Evolutionary conservation across 2,113 vertebrate species (phyloP), one percentile per base, ranked within the genome.

Genomic region (Rana temporaria): DNA sequence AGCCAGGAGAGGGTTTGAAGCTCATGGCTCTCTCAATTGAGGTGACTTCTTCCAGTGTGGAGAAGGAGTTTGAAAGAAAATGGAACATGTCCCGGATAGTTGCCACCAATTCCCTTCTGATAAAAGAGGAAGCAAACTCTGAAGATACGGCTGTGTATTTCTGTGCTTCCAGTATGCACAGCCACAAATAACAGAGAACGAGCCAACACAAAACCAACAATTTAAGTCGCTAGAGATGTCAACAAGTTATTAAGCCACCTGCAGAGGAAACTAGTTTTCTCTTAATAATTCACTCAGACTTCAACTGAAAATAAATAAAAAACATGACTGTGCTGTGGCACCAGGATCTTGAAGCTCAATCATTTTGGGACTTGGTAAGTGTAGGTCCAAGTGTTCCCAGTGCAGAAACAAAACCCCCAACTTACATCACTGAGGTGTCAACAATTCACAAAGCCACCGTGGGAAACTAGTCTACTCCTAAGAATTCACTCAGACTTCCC

Each of bases 151-250:
- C 67, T 3, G 79, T 52, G 57, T 81, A 81, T 72, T 81, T 63
- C 59, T 81, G 79, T n/a, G 68, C 79, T 16, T 32, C 64, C 17
- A 63, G 79, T 72, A 12, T n/a, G 34, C 79, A 81, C 79, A 81
- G 68, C 24, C 34, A 64, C 22, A 30, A 14, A 48, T 14, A n/a
- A 3, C 69, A 6, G 26, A 34, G 24, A 3, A 6, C 11, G 30
- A 55, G 60, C 59, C 57, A 11, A 18, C 48, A 32, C 38, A 56
- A 81, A 81, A 81, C 59, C 74, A 30, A 14, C 59, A 64, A n/a
- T 7, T 63, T 63, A 26, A 1, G 17, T 18, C 14, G 55, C 20
- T n/a, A 48, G 1, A 17, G 26, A 0, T 24, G 11, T 22, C 18
- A 65, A n/a, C 26, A 77, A 17, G 65, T 6, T 17, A 4, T 22